A percentile compares a stretch with the other conserved stretches of the same genome.
Conservation (phyloP, 1,140 invertebrate species). For the Drosophila suzukii region DNA sequence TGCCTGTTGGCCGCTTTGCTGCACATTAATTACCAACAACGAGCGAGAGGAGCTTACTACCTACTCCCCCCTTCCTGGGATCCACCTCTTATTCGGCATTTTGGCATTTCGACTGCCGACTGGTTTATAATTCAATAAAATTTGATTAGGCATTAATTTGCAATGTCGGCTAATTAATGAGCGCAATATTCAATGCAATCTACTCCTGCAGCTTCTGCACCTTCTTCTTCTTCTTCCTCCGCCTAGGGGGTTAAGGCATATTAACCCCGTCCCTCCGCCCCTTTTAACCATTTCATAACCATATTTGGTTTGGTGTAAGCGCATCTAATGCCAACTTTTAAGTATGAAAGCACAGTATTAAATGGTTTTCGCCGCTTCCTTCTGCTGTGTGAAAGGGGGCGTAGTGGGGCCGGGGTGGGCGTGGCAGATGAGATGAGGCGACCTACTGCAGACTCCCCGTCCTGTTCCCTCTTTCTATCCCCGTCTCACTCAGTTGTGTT, state of each 20-base stretch:
- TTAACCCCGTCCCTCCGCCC: neutral
- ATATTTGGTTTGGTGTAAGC: constrained; percentile 52
- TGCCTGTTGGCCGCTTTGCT: constrained; percentile 41
- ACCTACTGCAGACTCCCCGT: constrained; percentile 53
- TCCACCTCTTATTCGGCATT: constrained; percentile 8
- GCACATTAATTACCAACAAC: constrained; percentile 38
- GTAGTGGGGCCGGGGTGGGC: constrained; percentile 46
- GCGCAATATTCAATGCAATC: constrained; percentile 48
- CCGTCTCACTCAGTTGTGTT: constrained; percentile 23
- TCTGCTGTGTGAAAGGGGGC: constrained; percentile 57
- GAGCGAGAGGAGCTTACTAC: neutral
- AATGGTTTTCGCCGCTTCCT: constrained; percentile 40
- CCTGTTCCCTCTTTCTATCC: neutral
- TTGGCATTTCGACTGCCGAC: constrained; percentile 54
- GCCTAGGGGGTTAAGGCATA: constrained; percentile 21
- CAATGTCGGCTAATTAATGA: constrained; percentile 77
- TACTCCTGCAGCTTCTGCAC: neutral
- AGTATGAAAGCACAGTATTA: constrained; percentile 70
- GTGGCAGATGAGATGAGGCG: constrained; percentile 50
- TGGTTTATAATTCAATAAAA: constrained; percentile 83
- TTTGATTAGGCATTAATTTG: constrained; percentile 83
- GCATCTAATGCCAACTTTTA: constrained; percentile 73
- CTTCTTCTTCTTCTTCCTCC: neutral
- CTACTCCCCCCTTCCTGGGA: neutral
- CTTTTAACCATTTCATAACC: neutral